Evolutionary conservation across 2,888 invertebrate species (phyloP).

Genomic region (Macaria liturata): DNA sequence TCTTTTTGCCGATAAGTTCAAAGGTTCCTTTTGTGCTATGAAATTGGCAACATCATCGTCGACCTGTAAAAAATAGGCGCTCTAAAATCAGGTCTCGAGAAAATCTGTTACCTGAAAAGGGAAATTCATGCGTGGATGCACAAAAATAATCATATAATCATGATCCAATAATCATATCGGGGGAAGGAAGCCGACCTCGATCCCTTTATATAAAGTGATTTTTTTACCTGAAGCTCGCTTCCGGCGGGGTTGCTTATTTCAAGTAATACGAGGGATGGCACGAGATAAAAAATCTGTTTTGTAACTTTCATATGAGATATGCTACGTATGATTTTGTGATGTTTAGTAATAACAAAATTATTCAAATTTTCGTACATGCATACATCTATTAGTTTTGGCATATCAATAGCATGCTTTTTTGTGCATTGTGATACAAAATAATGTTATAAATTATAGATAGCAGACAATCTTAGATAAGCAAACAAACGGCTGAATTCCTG

Average conservation of each 20-base stretch:
- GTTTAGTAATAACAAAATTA: too few relatives aligned
- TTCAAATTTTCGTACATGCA: too few relatives aligned
- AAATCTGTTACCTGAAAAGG: slow-evolving; percentile 15
- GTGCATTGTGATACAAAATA: too few relatives aligned
- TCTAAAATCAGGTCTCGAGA: slow-evolving; percentile 2
- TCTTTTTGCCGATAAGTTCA: not conserved
- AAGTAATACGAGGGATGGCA: slow-evolving; percentile 45
- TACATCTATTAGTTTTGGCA: too few relatives aligned
- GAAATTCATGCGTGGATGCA: slow-evolving; percentile 34
- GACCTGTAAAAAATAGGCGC: not conserved
- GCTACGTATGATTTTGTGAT: slow-evolving; percentile 17
- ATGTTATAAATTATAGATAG: too few relatives aligned
- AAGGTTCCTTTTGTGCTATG: not conserved
- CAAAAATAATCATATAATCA: slow-evolving; percentile 51
- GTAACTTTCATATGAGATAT: too few relatives aligned
- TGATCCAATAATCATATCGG: slow-evolving; percentile 57
- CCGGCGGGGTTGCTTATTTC: slow-evolving; percentile 47
- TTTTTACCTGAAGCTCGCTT: slow-evolving; percentile 48
- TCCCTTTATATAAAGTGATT: slow-evolving; percentile 52
- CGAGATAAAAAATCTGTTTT: slow-evolving; percentile 36
- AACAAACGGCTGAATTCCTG: too few relatives aligned
- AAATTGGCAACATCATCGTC: not conserved
- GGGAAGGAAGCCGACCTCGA: slow-evolving; percentile 39
- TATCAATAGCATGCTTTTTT: too few relatives aligned
- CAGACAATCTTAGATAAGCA: too few relatives aligned